Conservation (phyloP, 2,797 vertebrate genomes). For the Sandelia bainsii region DNA sequence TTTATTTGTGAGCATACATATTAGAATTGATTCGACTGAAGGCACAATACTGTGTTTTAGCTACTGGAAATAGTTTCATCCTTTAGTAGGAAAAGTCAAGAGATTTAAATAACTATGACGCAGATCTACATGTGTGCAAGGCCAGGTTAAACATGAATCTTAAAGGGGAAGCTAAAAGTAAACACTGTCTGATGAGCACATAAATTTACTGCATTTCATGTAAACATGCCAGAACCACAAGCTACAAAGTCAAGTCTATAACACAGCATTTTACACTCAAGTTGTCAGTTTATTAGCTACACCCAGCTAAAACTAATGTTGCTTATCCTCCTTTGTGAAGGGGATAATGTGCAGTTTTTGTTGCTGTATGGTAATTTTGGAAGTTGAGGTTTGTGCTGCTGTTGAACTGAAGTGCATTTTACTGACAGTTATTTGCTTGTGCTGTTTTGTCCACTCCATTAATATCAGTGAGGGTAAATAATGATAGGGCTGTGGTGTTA, state of each 20-base stretch:
- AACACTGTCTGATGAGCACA: slow-evolving; percentile 32
- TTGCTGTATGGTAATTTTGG: too few relatives aligned
- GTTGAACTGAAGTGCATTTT: neutral
- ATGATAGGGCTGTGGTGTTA: too few relatives aligned
- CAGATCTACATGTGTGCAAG: neutral
- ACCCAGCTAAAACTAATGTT: too few relatives aligned
- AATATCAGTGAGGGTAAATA: too few relatives aligned
- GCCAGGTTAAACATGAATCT: slow-evolving; percentile 13
- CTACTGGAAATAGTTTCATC: neutral
- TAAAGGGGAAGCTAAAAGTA: slow-evolving; percentile 34
- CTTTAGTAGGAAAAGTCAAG: slow-evolving; percentile 30
- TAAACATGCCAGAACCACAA: slow-evolving; percentile 53
- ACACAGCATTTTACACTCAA: neutral
- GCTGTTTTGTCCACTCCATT: too few relatives aligned
- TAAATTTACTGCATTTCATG: slow-evolving; percentile 37
- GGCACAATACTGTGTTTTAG: slow-evolving; percentile 55
- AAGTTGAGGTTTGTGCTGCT: neutral
- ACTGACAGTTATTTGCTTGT: too few relatives aligned
- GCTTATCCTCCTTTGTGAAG: too few relatives aligned
- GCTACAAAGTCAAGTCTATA: slow-evolving; percentile 16
- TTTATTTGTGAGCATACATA: slow-evolving; percentile 57
- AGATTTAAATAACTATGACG: slow-evolving; percentile 19
- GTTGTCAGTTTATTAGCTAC: neutral
- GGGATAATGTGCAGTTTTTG: too few relatives aligned
- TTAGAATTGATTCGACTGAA: slow-evolving; percentile 48